These are phyloP conservation scores for Chrosomus eos DNA, from an alignment of 2,797 vertebrate species.

Conservation along the genomic window DNA sequence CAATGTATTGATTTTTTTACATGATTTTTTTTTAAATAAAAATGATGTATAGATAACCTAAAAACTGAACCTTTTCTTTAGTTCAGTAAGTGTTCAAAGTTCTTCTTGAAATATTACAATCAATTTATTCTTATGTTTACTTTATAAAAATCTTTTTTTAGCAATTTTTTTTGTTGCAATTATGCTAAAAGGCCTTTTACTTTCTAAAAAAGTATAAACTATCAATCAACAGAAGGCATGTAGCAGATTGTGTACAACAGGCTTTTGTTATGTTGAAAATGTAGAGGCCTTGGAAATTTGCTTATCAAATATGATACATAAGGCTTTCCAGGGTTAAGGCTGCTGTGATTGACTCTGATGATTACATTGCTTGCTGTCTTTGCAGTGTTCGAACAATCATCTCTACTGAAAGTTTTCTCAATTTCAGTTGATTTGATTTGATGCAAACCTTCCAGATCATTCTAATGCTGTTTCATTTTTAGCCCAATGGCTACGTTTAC, in stretches of 20 bases:
- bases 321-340: neutral
- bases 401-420: neutral
- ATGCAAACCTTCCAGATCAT: constrained; percentile 17
- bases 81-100: neutral
- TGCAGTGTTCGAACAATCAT: neutral
- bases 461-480: neutral
- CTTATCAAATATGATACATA: neutral
- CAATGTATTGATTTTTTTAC: neutral
- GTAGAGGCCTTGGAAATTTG: neutral
- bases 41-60: neutral
- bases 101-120: neutral
- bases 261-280: neutral
- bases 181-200: neutral
- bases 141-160: neutral
- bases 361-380: no score
- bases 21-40: neutral
- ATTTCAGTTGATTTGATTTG: neutral
- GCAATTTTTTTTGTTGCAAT: neutral
- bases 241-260: neutral
- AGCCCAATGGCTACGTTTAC: neutral
- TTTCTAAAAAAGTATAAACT: neutral
- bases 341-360: neutral
- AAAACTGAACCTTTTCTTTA: neutral
- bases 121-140: no score
- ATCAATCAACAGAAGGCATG: neutral